phyloP scores from a whole-genome alignment of 2,888 invertebrate species.

The Lasioglossum vierecki region DNA sequence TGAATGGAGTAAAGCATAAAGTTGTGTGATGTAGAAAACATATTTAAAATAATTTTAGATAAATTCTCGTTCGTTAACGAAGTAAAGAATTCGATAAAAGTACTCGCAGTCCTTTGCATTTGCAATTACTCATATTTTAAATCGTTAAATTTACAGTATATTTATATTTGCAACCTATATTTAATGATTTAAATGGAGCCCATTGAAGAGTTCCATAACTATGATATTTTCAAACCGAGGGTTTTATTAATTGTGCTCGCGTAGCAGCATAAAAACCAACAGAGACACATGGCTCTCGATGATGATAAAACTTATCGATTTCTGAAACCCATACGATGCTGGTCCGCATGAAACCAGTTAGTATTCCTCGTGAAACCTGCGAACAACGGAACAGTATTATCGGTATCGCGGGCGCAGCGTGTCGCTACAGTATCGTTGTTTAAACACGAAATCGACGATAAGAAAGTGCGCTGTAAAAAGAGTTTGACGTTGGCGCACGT shows the following conservation, averaged over 20 bases:
- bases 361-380: conserved; percentile 46
- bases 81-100: too few species aligned
- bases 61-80: too few species aligned
- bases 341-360: conserved; percentile 51
- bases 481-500: conserved; percentile 29
- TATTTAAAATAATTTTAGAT: neutral
- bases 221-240: neutral
- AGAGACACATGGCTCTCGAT: conserved; percentile 28
- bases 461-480: conserved; percentile 6
- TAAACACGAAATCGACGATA: conserved; percentile 41
- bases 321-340: conserved; percentile 72
- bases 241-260: neutral
- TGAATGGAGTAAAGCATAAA: neutral
- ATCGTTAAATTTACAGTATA: neutral
- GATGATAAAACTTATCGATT: conserved; percentile 76
- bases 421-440: conserved; percentile 32
- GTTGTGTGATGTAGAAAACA: neutral
- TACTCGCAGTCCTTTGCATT: too few species aligned
- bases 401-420: conserved; percentile 1
- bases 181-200: neutral
- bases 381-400: conserved; percentile 41
- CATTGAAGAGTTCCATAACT: neutral
- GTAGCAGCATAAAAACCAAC: neutral
- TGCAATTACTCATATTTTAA: neutral
- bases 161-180: neutral